Percentiles rank a stretch among this genome's conserved stretches.
phyloP scores from a whole-genome alignment of 2,797 vertebrate species.

The Champsocephalus gunnari region DNA sequence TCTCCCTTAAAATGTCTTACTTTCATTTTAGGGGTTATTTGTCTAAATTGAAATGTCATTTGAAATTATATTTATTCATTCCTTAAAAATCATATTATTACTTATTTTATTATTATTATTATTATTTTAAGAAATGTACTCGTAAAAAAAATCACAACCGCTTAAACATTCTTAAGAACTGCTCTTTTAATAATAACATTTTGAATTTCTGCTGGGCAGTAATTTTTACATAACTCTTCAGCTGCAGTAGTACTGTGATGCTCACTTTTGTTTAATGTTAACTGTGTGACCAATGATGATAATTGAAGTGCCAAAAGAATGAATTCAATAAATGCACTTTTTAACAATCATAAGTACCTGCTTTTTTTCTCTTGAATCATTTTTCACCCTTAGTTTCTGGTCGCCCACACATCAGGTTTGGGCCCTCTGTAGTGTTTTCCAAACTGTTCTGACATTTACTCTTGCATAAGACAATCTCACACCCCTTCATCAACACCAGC shows the following conservation, averaged over 20 bases:
- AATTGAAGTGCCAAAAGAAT: constrained; percentile 90
- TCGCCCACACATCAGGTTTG: background rate
- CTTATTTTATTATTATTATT: constrained; percentile 64
- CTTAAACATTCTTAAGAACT: constrained; percentile 79
- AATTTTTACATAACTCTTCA: constrained; percentile 93
- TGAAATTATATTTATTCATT: constrained; percentile 78
- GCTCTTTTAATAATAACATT: constrained; percentile 75
- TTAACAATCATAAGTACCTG: constrained; percentile 88
- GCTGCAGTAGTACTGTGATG: constrained; percentile 88
- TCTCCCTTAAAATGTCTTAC: constrained; percentile 23
- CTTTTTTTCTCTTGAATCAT: constrained; percentile 78
- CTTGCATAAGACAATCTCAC: constrained; percentile 2
- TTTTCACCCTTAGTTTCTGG: background rate
- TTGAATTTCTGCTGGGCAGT: constrained; percentile 99
- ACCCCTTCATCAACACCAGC: background rate
- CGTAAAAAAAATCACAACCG: constrained; percentile 62
- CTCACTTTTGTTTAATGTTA: constrained; percentile 87
- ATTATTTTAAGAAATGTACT: constrained; percentile 39
- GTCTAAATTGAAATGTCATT: constrained; percentile 41
- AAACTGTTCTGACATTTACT: background rate
- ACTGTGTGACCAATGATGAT: constrained; percentile 94
- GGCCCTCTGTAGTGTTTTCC: background rate
- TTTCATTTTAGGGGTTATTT: constrained; percentile 31
- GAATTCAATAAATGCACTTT: constrained; percentile 96
- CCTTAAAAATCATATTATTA: constrained; percentile 46